phyloP scores from a whole-genome alignment of 2,113 vertebrate species.

The Aldabrachelys gigantea region DNA sequence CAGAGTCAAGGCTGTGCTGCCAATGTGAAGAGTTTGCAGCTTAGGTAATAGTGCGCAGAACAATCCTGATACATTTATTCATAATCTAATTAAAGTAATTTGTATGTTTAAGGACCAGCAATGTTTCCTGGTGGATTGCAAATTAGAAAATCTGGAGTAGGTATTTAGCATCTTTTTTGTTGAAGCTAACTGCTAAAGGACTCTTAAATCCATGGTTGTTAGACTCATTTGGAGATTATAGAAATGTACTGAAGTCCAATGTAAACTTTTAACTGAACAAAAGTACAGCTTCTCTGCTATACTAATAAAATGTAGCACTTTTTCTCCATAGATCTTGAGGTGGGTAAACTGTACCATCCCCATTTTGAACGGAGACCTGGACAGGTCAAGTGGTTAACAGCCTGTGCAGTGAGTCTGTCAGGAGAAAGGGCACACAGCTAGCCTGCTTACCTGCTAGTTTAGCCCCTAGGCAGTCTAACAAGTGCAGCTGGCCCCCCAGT shows the following conservation, averaged over 20 bases:
- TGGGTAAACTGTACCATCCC: background rate
- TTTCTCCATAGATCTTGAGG: background rate
- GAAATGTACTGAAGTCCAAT: background rate
- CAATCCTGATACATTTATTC: background rate
- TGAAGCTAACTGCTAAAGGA: background rate
- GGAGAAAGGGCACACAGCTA: too few species aligned
- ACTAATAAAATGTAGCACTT: background rate
- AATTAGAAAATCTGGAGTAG: background rate
- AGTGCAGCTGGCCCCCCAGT: too few species aligned
- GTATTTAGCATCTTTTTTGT: background rate
- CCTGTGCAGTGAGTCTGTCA: background rate
- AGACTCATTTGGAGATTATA: background rate
- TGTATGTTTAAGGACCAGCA: background rate
- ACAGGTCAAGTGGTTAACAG: background rate
- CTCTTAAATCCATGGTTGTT: background rate
- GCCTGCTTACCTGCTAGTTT: background rate
- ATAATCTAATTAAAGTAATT: background rate
- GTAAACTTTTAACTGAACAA: background rate
- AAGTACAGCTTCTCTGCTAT: background rate
- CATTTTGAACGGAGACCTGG: background rate
- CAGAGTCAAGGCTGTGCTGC: background rate
- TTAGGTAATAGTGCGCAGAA: background rate
- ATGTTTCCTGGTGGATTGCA: background rate
- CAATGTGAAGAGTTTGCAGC: background rate
- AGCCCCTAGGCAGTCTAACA: too few species aligned